A percentile compares a stretch with the other conserved stretches of the same genome.
These are phyloP conservation scores for Dryococelus australis DNA, from an alignment of 2,888 invertebrate genomes.

Conservation along the genomic window DNA sequence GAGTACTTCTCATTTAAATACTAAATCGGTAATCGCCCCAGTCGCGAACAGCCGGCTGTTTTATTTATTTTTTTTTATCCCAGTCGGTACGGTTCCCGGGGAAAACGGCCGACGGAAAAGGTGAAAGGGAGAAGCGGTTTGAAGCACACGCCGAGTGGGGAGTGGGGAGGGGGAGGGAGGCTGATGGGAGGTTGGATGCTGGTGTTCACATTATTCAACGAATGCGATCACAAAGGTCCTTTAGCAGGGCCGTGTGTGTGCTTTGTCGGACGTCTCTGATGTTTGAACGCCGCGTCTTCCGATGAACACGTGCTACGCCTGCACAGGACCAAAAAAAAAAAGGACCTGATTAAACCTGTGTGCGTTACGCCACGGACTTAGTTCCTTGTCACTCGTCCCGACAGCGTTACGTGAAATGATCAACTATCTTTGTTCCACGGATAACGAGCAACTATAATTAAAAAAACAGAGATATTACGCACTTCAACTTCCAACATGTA, in stretches of 20 bases:
- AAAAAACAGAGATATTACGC: no score
- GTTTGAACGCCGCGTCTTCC: background rate
- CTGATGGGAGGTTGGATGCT: background rate
- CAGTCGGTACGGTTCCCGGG: background rate
- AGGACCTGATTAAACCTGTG: no score
- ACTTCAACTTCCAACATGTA: no score
- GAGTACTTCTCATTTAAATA: background rate
- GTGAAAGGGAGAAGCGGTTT: background rate
- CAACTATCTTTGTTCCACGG: no score
- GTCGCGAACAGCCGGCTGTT: background rate
- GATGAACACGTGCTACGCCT: background rate
- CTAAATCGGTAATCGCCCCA: conserved; percentile 9
- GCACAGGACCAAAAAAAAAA: background rate
- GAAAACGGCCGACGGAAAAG: background rate
- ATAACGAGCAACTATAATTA: no score
- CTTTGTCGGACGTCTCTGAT: background rate
- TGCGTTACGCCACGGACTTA: no score
- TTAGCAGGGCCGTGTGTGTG: background rate
- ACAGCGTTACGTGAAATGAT: no score
- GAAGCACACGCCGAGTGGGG: background rate
- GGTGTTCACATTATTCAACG: background rate
- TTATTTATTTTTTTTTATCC: background rate
- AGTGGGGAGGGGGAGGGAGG: background rate
- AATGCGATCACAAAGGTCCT: background rate
- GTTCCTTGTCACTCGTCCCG: no score